Conservation (phyloP, 2,888 invertebrate species). For the Psylliodes chrysocephalus region DNA sequence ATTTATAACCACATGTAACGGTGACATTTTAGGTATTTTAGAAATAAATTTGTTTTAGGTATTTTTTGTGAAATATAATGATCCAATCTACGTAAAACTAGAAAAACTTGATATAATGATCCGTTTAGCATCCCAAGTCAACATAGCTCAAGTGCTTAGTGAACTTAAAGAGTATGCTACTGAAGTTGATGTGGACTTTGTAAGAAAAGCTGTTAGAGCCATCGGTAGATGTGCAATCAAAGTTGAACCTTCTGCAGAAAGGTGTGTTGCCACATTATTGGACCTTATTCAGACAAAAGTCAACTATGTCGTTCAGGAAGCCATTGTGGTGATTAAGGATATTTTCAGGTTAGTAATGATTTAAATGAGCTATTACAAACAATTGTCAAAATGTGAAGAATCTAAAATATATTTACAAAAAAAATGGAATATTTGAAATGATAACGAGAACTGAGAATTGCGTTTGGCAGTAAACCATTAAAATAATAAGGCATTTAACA, state of each 20-base stretch:
- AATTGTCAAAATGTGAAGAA: too few relatives aligned
- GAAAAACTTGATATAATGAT: slow-evolving; percentile 99
- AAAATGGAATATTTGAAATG: too few relatives aligned
- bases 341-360: slow-evolving; percentile 78
- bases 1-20: too few relatives aligned
- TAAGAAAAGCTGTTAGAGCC: slow-evolving; percentile 97
- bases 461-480: too few relatives aligned
- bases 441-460: too few relatives aligned
- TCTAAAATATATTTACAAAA: too few relatives aligned
- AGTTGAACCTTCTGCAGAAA: slow-evolving; percentile 96
- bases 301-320: slow-evolving; percentile 99
- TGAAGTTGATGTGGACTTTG: slow-evolving; percentile 99
- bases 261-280: slow-evolving; percentile 96
- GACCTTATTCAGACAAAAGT: slow-evolving; percentile 99
- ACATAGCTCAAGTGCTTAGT: slow-evolving; percentile 97
- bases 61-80: slow-evolving; percentile 99
- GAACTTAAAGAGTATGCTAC: slow-evolving; percentile 99
- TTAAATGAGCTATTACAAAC: too few relatives aligned
- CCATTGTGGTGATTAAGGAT: slow-evolving; percentile 99
- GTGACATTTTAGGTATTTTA: too few relatives aligned
- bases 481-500: too few relatives aligned
- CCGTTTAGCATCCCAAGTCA: slow-evolving; percentile 94
- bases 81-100: slow-evolving; percentile 99
- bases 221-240: slow-evolving; percentile 99
- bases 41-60: slow-evolving; percentile 65